These are phyloP conservation scores for Phylloscopus trochilus DNA, from an alignment of 2,113 vertebrate genomes.

Conservation along the genomic window DNA sequence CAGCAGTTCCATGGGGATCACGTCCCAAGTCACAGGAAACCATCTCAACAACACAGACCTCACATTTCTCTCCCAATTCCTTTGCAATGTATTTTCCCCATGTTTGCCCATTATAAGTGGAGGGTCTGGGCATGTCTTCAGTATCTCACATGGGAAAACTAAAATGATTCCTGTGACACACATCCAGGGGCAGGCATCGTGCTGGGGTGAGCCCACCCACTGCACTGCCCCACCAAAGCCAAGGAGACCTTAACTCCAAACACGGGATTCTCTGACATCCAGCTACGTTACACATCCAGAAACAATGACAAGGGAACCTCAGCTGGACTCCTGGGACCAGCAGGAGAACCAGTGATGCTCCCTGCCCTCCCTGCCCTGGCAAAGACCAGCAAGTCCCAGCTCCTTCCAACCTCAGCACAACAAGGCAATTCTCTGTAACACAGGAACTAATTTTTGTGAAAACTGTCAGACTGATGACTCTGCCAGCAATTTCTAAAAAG, in stretches of 20 bases:
- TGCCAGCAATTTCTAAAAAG: background rate
- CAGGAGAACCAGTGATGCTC: background rate
- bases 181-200: fast-evolving
- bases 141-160: background rate
- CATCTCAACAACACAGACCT: background rate
- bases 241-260: background rate
- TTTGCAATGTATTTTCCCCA: background rate
- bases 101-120: background rate
- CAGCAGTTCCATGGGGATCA: background rate
- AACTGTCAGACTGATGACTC: background rate
- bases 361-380: background rate
- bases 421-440: background rate
- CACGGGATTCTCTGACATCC: background rate
- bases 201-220: background rate
- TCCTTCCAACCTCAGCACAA: background rate
- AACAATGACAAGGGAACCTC: background rate
- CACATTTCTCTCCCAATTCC: background rate
- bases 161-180: background rate
- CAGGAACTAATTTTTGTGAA: background rate
- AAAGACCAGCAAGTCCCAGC: background rate
- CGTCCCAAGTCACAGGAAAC: background rate
- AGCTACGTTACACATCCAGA: background rate
- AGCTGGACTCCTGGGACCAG: background rate
- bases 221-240: background rate
- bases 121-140: background rate